Base-by-base conservation (phyloP, 2,888 invertebrate species). In the Junonia oenone region DNA sequence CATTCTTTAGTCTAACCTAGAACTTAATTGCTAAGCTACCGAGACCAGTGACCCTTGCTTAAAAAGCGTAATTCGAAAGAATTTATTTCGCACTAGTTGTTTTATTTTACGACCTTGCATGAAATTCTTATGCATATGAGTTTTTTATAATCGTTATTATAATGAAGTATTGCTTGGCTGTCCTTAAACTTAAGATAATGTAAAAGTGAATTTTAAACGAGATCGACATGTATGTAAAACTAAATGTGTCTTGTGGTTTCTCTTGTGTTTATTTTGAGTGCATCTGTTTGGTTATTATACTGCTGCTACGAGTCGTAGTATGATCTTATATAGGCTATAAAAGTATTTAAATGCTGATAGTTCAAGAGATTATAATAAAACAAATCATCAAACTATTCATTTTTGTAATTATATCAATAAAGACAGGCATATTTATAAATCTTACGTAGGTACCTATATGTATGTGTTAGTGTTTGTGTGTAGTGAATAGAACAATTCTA, bases 1-100 rank as follows among this genome's bases (percentile, higher is more conserved):
- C 8, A 13, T 49, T 38, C 26, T 38, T 26, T 13, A n/a, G 52
- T 52, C 49, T 55, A 45, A 49, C 38, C 55, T 58, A 55, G 45
- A 58, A 45, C 33, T 45, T 55, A 15, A 33, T 49, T 58, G 51
- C 48, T 38, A 45, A 60, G 15, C 27, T 11, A 45, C 49, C 26
- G n/a, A 50, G 29, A 55, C 9, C 27, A 19, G 31, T 40, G 38
- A 46, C 40, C 33, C 31, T 33, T 48, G 31, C n/a, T 40, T 22
- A n/a, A 40, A 43, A 22, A 13, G 19, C 6, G 13, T 38, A 15
- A 38, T 48, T 47, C 17, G 15, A 47, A n/a, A 14, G 31, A 46
- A 45, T 13, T 27, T 26, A 45, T 15, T 26, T 31, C 26, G 5
- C 11, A 19, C 38, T 11, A 13, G 19, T 29, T 11, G 17, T 15